phyloP scores from a whole-genome alignment of 2,113 vertebrate species.

The Sinocyclocheilus maitianheensis region DNA sequence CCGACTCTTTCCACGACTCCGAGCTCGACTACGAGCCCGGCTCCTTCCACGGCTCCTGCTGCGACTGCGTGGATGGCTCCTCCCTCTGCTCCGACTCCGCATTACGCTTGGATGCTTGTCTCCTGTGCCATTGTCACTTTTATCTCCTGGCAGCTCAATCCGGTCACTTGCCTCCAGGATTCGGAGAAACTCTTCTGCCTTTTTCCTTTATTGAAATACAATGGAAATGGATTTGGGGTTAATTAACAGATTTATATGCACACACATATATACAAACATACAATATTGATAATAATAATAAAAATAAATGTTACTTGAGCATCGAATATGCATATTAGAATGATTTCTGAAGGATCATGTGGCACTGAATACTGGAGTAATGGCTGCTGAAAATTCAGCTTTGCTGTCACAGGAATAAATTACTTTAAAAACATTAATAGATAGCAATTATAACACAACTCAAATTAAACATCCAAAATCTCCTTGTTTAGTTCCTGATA shows the following conservation, averaged over 20 bases:
- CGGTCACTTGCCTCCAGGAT: slow-evolving; percentile 69
- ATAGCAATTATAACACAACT: neutral
- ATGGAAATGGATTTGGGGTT: neutral
- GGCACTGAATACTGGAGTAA: neutral
- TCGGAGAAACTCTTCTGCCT: slow-evolving; percentile 74
- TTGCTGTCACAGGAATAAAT: neutral
- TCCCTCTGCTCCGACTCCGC: slow-evolving; percentile 36
- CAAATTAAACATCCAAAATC: neutral
- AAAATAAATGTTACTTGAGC: neutral
- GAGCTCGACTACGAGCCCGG: slow-evolving; percentile 44
- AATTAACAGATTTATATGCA: neutral
- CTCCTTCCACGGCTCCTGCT: slow-evolving; percentile 42
- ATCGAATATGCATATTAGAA: neutral
- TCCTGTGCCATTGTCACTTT: neutral
- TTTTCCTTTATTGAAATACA: slow-evolving; percentile 61
- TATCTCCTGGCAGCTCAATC: slow-evolving; percentile 20
- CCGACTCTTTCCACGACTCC: slow-evolving; percentile 49
- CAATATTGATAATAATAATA: no score
- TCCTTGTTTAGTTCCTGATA: neutral
- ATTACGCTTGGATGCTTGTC: slow-evolving; percentile 35
- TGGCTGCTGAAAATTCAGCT: neutral
- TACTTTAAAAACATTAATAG: no score
- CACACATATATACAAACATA: no score
- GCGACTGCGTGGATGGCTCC: slow-evolving; percentile 62
- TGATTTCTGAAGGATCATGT: neutral